These are phyloP conservation scores for Florisuga fusca DNA, from an alignment of 2,797 vertebrate genomes.

Conservation along the genomic window DNA sequence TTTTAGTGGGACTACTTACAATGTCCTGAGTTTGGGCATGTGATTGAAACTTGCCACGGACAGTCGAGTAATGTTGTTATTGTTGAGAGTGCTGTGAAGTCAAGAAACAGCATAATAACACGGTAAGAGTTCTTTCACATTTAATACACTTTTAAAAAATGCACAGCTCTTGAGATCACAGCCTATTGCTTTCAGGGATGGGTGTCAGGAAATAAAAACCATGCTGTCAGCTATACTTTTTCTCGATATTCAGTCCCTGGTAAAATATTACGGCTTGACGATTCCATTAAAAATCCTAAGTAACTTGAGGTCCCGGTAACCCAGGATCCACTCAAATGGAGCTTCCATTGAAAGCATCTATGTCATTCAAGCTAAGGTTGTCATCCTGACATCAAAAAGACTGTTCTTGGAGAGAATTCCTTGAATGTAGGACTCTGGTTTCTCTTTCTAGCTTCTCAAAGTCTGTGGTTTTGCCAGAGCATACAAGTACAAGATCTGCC, in stretches of 20 bases:
- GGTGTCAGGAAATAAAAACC: background rate
- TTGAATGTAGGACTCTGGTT: background rate
- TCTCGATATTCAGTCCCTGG: background rate
- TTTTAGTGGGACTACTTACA: slow-evolving; percentile 86
- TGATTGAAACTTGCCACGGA: slow-evolving; percentile 99
- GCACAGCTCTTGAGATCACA: background rate
- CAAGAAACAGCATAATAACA: slow-evolving; percentile 45
- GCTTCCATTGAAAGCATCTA: background rate
- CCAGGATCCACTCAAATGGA: background rate
- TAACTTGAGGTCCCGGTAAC: background rate
- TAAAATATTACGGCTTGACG: background rate
- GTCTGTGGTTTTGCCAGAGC: background rate
- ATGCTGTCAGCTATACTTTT: background rate
- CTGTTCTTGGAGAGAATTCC: background rate
- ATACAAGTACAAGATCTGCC: background rate
- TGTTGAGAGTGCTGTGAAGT: slow-evolving; percentile 94
- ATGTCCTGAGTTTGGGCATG: slow-evolving; percentile 98
- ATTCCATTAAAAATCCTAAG: background rate
- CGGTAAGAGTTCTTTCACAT: background rate
- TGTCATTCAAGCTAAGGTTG: background rate
- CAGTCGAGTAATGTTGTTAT: slow-evolving; percentile 97
- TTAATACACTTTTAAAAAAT: background rate
- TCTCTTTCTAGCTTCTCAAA: background rate
- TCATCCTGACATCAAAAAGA: background rate
- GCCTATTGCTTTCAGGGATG: background rate